Evolutionary conservation across 2,797 vertebrate genomes (phyloP), one percentile per base, ranked within the genome.

Genomic region (Typhlichthys eigenmanni): DNA sequence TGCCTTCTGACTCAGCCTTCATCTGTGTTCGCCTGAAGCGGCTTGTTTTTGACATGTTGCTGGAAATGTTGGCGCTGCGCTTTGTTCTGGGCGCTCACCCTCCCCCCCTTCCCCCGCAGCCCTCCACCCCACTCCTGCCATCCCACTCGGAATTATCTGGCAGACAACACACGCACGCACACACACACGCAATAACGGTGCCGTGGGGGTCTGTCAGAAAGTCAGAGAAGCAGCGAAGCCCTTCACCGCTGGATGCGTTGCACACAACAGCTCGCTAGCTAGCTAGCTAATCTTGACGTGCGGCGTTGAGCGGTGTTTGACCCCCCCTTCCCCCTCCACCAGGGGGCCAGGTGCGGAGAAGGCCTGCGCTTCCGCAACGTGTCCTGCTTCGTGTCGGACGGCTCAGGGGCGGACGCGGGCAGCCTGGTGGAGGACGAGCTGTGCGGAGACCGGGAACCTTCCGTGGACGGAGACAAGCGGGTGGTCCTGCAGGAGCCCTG

Each of bases 311-410:
- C 29, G 8, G 29, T 56, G 16, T 4, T 58, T 58, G 14, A 69
- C 3, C 5, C 55, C 0, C n/a, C 5, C 19, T 53, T 55, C 5
- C 51, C 19, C 56, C 38, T 13, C 9, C 3, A 34, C 62, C 58
- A 98, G 97, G 95, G 96, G 63, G 96, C 95, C 5, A 91, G 93
- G 0, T 99, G 97, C 74, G 97, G 97, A 19, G 96, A 97, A 58
- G 97, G 97, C 8, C 90, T 92, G 64, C 92, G 93, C 74, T 89
- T 88, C 75, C 91, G 97, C 69, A 98, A 96, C 24, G 92, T 99
- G 72, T 97, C 95, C 1, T 99, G 97, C 81, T 95, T 96, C 2
- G 96, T 99, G 75, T 95, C 92, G 12, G 94, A 98, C 34, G 96
- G 95, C 29, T 93, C 95, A 0, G 58, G 51, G 58, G 91, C 90